Evolutionary conservation across 2,888 invertebrate genomes (phyloP).

Genomic region (Chironomus riparius): DNA sequence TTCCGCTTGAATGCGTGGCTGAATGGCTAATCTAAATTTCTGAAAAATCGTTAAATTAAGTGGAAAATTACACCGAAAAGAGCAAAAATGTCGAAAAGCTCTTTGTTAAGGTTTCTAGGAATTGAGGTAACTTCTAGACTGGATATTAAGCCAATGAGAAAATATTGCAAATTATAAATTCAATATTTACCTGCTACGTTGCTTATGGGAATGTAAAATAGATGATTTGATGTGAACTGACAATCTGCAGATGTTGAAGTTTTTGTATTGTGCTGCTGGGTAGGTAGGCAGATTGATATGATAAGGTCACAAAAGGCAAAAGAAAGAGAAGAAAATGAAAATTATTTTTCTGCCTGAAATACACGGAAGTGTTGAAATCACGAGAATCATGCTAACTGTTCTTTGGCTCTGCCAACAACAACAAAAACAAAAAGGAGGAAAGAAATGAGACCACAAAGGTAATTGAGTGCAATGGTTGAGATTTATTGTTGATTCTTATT

Average conservation of each 20-base stretch:
- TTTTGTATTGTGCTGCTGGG: not conserved
- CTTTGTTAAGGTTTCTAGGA: too few relatives aligned
- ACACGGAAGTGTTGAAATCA: conserved; percentile 15
- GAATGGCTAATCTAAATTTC: not conserved
- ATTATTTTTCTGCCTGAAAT: not conserved
- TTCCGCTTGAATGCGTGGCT: not conserved
- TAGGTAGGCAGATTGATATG: not conserved
- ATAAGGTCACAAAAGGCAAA: conserved; percentile 14
- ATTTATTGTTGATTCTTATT: conserved; percentile 16
- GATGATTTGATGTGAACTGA: not conserved
- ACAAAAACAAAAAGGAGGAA: not conserved
- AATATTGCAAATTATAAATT: not conserved
- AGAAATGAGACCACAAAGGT: too few relatives aligned
- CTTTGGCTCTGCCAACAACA: not conserved
- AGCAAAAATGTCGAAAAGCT: not conserved
- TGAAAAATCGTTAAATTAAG: conserved; percentile 16
- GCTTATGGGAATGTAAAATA: not conserved
- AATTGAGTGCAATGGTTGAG: not conserved
- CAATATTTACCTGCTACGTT: not conserved
- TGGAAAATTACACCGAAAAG: conserved; percentile 13
- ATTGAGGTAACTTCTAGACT: too few relatives aligned
- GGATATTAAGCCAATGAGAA: too few relatives aligned
- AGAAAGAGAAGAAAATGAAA: not conserved
- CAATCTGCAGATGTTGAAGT: not conserved
- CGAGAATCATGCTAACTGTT: conserved; percentile 21